Evolutionary conservation across 2,113 vertebrate species (phyloP).

Genomic region (Peromyscus polionotus): DNA sequence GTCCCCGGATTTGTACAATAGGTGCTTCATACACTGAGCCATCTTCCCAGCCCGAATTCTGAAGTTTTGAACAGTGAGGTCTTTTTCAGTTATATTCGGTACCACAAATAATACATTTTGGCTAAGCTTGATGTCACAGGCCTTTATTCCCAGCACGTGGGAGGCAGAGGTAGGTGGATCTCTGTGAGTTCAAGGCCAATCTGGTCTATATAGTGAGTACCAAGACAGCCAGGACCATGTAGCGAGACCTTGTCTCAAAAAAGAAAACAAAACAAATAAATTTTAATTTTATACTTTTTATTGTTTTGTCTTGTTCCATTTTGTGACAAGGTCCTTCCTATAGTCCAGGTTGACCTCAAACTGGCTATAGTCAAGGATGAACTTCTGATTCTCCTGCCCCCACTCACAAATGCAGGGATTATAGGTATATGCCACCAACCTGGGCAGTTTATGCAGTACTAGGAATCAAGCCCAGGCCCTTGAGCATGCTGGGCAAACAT

Average conservation of each 20-base stretch:
- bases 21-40: not conserved
- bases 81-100: slow-evolving; percentile 34
- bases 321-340: not conserved
- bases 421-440: too few relatives aligned
- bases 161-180: not conserved
- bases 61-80: not conserved
- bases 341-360: not conserved
- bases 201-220: not conserved
- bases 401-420: not conserved
- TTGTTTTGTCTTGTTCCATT: not conserved
- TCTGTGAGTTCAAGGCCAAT: not conserved
- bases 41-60: not conserved
- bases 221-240: not conserved
- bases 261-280: not conserved
- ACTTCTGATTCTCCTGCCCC: not conserved
- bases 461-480: not conserved
- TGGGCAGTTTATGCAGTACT: not conserved
- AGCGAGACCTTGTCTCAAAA: not conserved
- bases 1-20: not conserved
- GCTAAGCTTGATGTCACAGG: not conserved
- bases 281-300: not conserved
- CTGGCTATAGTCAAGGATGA: not conserved
- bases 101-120: not conserved
- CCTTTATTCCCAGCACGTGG: not conserved
- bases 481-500: not conserved